Base-by-base conservation (phyloP, 2,888 invertebrate species). In the Yponomeuta sedellus region DNA sequence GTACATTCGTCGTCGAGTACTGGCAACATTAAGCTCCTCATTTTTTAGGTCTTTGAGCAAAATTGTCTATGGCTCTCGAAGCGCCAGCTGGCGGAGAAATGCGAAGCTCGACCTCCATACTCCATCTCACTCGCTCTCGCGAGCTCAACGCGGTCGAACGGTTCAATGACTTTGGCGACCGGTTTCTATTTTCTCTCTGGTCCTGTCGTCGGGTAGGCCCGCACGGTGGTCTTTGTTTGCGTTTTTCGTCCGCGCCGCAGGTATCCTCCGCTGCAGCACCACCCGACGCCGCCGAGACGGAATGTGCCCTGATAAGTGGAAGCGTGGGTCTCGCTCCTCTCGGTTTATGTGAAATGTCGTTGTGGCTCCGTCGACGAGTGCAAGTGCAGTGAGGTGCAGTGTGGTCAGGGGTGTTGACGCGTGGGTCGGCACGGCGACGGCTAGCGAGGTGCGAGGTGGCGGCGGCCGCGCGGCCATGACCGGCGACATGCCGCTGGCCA, bases 181-280 rank as follows among this genome's bases (percentile, higher is more conserved):
- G 80, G 90, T 90, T 90, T 91, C 90, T 91, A 91, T 91, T 91
- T 91, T 91, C 88, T 91, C 90, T 91, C 87, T 90, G 90, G 89
- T 89, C 80, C 82, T 84, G 86, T 87, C 88, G 88, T 88, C 83
- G 85, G 81, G 77, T 85, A 82, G 81, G 82, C 77, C 82, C 71
- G 76, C 75, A 81, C 82, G 85, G 85, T 78, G 83, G 88, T 86
- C 90, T 91, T 91, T 91, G 91, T 91, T 91, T 90, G 91, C 90
- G 86, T 89, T 88, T 88, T 84, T 85, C 89, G 86, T 89, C 88
- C 86, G 88, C 82, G 85, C 85, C 79, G 90, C 77, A 85, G 85
- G 88, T 88, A 81, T 82, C 77, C 83, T 81, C 81, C 62, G 20
- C 77, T 77, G 78, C 79, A 76, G 79, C 83, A 83, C 79, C 76